These are phyloP conservation scores for Agrilus planipennis DNA, from an alignment of 1,140 invertebrate genomes.

Conservation along the genomic window DNA sequence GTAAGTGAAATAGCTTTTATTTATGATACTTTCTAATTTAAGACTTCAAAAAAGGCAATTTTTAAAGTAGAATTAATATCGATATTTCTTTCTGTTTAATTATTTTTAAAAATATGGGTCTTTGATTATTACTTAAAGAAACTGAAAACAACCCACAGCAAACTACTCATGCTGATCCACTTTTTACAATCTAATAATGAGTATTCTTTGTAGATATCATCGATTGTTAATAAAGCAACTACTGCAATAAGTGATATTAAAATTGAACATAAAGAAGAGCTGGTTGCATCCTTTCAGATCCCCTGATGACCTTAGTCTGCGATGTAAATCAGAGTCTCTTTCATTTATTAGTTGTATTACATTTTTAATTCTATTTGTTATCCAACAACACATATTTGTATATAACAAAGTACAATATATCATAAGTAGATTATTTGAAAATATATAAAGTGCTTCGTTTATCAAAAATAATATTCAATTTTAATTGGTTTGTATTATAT, in stretches of 20 bases:
- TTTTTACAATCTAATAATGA: neutral
- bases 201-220: slow-evolving; percentile 43
- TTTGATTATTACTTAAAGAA: neutral
- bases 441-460: too few species aligned
- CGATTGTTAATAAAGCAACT: slow-evolving; percentile 50
- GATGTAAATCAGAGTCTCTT: too few species aligned
- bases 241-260: slow-evolving; percentile 56
- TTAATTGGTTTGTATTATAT: too few species aligned
- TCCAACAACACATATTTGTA: too few species aligned
- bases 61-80: slow-evolving; percentile 5
- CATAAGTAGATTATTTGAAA: too few species aligned
- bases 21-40: neutral
- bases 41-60: slow-evolving; percentile 5
- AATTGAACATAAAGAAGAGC: slow-evolving; percentile 69
- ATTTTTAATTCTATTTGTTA: too few species aligned
- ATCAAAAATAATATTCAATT: too few species aligned
- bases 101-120: neutral
- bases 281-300: slow-evolving; percentile 65
- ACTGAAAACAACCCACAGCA: neutral
- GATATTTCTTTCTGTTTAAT: neutral
- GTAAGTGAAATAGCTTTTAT: slow-evolving; percentile 34
- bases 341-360: too few species aligned
- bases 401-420: too few species aligned
- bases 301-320: too few species aligned
- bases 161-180: neutral